Conservation (phyloP, 2,797 vertebrate genomes). For the Monodelphis domestica region DNA sequence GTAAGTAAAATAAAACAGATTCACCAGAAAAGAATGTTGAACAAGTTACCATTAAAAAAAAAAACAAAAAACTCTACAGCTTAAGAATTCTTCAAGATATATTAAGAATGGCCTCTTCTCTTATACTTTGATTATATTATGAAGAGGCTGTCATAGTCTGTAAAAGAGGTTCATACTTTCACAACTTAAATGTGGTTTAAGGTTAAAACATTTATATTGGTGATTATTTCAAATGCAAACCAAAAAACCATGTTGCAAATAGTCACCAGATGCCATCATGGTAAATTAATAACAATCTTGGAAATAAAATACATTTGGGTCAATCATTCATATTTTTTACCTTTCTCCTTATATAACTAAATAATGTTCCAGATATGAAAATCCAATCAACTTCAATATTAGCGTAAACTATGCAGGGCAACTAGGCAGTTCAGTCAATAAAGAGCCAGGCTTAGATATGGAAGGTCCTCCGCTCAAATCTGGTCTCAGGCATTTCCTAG, state of each 20-base stretch:
- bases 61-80: slow-evolving; percentile 49
- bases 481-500: no score
- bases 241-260: not conserved
- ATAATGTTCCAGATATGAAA: not conserved
- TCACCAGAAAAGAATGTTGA: slow-evolving; percentile 33
- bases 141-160: slow-evolving; percentile 29
- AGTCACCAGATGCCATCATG: slow-evolving; percentile 7
- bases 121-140: not conserved
- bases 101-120: not conserved
- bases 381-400: slow-evolving; percentile 21
- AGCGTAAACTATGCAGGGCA: slow-evolving; percentile 28
- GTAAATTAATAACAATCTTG: slow-evolving; percentile 27
- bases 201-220: not conserved
- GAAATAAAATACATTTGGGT: slow-evolving; percentile 16
- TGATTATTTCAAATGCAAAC: slow-evolving; percentile 27
- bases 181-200: slow-evolving; percentile 55
- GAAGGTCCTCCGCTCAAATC: no score
- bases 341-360: not conserved
- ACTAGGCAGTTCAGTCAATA: no score
- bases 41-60: slow-evolving; percentile 46
- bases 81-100: slow-evolving; percentile 44
- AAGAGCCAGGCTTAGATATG: no score
- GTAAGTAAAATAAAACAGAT: not conserved
- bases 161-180: not conserved
- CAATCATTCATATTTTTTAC: not conserved